Conservation (phyloP, 2,888 invertebrate species). For the Drosophila eohydei region DNA sequence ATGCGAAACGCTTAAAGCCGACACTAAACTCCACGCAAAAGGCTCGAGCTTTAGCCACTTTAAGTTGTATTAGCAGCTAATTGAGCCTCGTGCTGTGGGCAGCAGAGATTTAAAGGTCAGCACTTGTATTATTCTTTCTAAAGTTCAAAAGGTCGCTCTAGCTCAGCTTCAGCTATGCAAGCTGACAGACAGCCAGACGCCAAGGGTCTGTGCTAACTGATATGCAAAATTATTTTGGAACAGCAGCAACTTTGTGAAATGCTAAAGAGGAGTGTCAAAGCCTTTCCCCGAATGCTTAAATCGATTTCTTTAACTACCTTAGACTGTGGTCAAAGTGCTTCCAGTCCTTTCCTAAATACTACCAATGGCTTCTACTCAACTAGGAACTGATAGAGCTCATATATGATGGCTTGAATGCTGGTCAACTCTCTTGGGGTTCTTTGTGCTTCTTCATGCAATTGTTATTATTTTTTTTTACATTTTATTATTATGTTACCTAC, state of each 20-base stretch:
- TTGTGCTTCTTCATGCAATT: not conserved
- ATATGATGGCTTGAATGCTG: not conserved
- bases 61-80: conserved; percentile 26
- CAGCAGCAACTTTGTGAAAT: too few species aligned
- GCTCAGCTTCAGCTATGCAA: conserved; percentile 18
- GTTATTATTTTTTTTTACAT: too few species aligned
- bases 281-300: conserved; percentile 43
- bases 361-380: not conserved
- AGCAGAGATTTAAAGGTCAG: conserved; percentile 31
- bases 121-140: conserved; percentile 44
- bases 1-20: conserved; percentile 47
- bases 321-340: not conserved
- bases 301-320: conserved; percentile 53
- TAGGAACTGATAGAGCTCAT: not conserved
- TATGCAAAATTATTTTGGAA: conserved; percentile 43
- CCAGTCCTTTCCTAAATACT: not conserved
- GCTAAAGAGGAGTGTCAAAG: conserved; percentile 3
- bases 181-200: not conserved
- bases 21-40: not conserved
- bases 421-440: not conserved
- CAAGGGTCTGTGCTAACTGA: conserved; percentile 28
- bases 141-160: conserved; percentile 45
- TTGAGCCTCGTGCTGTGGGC: not conserved
- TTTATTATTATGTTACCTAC: not conserved
- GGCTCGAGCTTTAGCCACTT: conserved; percentile 19